Evolutionary conservation across 2,888 invertebrate genomes (phyloP), one percentile per base, ranked within the genome.

Genomic region (Electrophaes corylata): DNA sequence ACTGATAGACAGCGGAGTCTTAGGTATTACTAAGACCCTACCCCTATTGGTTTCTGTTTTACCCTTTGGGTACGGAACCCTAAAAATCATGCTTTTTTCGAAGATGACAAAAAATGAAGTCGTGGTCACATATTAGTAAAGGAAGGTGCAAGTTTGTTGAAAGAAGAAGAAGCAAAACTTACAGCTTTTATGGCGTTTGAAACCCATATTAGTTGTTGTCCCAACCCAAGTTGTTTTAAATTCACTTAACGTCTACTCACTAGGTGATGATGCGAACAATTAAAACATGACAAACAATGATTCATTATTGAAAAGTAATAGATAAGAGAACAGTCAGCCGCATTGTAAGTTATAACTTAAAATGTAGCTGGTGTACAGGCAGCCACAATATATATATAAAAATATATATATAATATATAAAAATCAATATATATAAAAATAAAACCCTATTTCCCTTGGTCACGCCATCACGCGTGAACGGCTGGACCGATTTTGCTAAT

Each of bases 111-210:
- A n/a, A n/a, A n/a, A n/a, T n/a, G n/a, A n/a, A n/a, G n/a, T n/a
- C n/a, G n/a, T n/a, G n/a, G n/a, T n/a, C n/a, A n/a, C n/a, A n/a
- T n/a, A n/a, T n/a, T n/a, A n/a, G n/a, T n/a, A n/a, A n/a, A n/a
- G n/a, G n/a, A n/a, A n/a, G n/a, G n/a, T n/a, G n/a, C n/a, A n/a
- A 11, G 3, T 11, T 12, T 18, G 8, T 1, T 37, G 12, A 10
- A 12, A 37, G 8, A 49, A 33, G n/a, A 33, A 31, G 4, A 14
- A 33, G 5, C 3, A 33, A 33, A 4, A 48, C 52, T 45, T 45
- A 52, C 52, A 52, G 10, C 45, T 39, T 31, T 45, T 46, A 10
- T 46, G 45, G 14, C 53, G 46, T 53, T 46, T 11, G 14, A 40
- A 29, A 29, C n/a, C 39, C 53, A 46, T 53, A 0, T 1, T 51